A percentile compares a stretch with the other conserved stretches of the same genome.
Evolutionary conservation across 2,888 invertebrate genomes (phyloP).

Genomic region (Amiota mariae): DNA sequence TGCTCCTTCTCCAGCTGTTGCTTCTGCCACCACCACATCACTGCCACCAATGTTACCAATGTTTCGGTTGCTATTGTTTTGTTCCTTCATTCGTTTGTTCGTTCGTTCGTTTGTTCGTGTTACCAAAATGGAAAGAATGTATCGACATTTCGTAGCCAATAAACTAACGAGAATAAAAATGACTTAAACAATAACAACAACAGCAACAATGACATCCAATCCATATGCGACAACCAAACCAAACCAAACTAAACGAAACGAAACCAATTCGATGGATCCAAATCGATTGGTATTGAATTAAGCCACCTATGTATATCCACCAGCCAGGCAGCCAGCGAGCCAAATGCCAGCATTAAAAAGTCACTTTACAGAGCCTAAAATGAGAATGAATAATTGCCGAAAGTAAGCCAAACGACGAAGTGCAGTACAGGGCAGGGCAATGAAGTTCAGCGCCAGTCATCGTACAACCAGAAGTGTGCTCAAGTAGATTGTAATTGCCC

Average conservation of each 20-base stretch:
- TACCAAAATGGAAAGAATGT: constrained; percentile 43
- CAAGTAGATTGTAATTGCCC: constrained; percentile 16
- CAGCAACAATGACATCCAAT: neutral
- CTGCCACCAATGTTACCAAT: neutral
- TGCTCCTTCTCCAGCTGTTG: too few species aligned
- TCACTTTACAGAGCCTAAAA: constrained; percentile 6
- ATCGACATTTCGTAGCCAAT: constrained; percentile 40
- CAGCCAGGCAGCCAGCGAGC: neutral
- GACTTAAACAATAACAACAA: neutral
- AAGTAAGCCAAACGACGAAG: neutral
- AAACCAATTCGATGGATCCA: neutral
- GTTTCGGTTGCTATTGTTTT: constrained; percentile 20
- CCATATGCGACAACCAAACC: neutral
- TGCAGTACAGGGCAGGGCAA: neutral
- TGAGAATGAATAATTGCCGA: constrained; percentile 23
- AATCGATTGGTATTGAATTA: constrained; percentile 4
- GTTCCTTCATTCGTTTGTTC: too few species aligned
- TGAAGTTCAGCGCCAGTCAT: neutral
- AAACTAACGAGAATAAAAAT: constrained; percentile 33
- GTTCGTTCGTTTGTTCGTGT: neutral
- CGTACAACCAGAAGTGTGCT: neutral
- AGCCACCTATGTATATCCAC: neutral
- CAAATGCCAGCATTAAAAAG: constrained; percentile 3
- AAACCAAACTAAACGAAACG: constrained; percentile 3
- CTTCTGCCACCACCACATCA: neutral